phyloP scores from a whole-genome alignment of 1,140 invertebrate species.

The Leptopilina boulardi region DNA sequence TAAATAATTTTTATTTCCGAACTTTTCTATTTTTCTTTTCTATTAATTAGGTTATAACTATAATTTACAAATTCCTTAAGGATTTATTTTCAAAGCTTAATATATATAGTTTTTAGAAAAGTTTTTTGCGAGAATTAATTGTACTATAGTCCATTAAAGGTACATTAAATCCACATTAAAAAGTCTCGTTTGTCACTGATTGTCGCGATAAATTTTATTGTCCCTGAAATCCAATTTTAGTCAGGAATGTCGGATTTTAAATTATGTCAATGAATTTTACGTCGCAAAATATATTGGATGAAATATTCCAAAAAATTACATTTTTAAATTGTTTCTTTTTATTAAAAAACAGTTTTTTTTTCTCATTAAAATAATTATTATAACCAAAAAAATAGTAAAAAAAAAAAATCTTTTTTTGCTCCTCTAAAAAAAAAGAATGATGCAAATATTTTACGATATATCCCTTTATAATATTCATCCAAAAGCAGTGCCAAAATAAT shows the following conservation, averaged over 20 bases:
- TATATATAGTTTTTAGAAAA: neutral
- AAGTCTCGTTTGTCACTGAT: constrained; percentile 23
- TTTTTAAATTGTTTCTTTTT: neutral
- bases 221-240: constrained; percentile 24
- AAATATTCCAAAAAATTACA: neutral
- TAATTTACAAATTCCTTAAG: neutral
- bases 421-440: too few relatives aligned
- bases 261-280: neutral
- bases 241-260: constrained; percentile 15
- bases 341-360: too few relatives aligned
- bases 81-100: neutral
- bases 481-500: constrained; percentile 21
- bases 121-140: constrained; percentile 25
- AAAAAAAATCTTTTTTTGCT: too few relatives aligned
- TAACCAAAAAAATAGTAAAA: too few relatives aligned
- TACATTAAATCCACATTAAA: constrained; percentile 7
- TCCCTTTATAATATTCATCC: too few relatives aligned
- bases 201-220: constrained; percentile 26
- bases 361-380: too few relatives aligned
- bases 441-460: too few relatives aligned
- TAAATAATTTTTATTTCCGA: too few relatives aligned
- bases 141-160: neutral
- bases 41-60: neutral
- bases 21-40: too few relatives aligned
- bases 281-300: neutral